These are phyloP conservation scores for Caenorhabditis auriculariae DNA, from an alignment of 2,888 invertebrate species.

Conservation along the genomic window DNA sequence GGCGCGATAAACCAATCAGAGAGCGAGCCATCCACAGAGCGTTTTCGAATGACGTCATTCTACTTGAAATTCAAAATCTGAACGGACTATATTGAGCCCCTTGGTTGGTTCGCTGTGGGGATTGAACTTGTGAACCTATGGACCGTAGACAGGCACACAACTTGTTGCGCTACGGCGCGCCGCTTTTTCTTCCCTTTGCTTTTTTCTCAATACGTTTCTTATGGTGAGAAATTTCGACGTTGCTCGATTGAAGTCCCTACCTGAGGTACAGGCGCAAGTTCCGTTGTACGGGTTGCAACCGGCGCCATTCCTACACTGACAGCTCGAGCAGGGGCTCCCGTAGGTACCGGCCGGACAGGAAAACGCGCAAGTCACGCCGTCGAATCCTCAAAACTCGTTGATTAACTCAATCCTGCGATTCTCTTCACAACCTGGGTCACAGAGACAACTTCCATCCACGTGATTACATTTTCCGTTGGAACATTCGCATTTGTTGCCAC, in stretches of 20 bases:
- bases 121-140: no score
- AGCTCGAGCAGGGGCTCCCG: conserved; percentile 36
- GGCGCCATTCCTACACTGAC: conserved; percentile 51
- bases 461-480: conserved; percentile 16
- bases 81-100: no score
- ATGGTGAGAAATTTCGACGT: no score
- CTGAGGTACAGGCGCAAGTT: conserved; percentile 51
- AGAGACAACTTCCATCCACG: conserved; percentile 47
- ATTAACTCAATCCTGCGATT: not conserved
- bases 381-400: not conserved
- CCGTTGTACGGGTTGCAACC: conserved; percentile 51
- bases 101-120: no score
- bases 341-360: conserved; percentile 47
- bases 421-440: conserved; percentile 25
- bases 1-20: no score
- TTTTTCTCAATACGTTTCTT: no score
- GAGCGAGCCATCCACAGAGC: no score
- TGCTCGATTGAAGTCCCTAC: conserved; percentile 12
- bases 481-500: conserved; percentile 24
- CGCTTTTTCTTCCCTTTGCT: no score
- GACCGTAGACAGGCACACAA: no score
- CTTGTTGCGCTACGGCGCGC: no score
- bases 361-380: conserved; percentile 44
- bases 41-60: no score
- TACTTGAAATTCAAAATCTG: no score